Conservation (phyloP, 2,113 vertebrate species). For the Proteles cristata region DNA sequence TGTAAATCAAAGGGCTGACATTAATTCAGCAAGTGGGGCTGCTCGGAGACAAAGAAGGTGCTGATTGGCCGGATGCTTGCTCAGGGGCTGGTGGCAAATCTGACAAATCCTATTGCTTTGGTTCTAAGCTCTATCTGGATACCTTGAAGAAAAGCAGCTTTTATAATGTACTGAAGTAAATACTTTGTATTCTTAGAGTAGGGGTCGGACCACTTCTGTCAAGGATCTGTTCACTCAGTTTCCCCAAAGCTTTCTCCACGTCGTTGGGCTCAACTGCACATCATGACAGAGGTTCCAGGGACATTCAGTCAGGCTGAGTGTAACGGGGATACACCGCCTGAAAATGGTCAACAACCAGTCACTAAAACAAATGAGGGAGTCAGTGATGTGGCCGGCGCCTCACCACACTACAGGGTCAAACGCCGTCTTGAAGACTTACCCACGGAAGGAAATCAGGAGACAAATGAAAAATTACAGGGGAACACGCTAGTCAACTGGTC, state of each 20-base stretch:
- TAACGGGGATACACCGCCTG: slow-evolving; percentile 72
- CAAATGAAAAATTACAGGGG: not conserved
- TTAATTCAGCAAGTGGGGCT: slow-evolving; percentile 83
- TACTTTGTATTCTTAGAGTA: not conserved
- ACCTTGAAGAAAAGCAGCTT: slow-evolving; percentile 8
- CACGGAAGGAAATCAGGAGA: slow-evolving; percentile 41
- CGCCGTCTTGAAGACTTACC: not conserved
- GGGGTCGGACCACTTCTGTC: not conserved
- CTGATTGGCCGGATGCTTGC: slow-evolving; percentile 72
- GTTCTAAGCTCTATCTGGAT: slow-evolving; percentile 39
- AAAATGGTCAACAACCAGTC: slow-evolving; percentile 65
- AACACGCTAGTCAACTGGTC: not conserved
- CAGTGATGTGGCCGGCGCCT: not conserved
- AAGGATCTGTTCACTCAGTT: not conserved
- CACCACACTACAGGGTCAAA: not conserved
- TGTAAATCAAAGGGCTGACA: slow-evolving; percentile 85
- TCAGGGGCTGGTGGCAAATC: slow-evolving; percentile 54
- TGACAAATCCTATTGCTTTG: slow-evolving; percentile 72
- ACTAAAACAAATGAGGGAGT: slow-evolving; percentile 77
- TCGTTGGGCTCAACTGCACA: not conserved
- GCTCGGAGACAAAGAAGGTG: slow-evolving; percentile 50
- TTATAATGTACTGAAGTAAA: not conserved
- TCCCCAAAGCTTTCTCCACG: not conserved
- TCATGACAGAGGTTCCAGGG: slow-evolving; percentile 84
- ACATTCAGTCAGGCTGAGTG: slow-evolving; percentile 64